Percentiles rank a stretch among this genome's conserved stretches.
These are phyloP conservation scores for Labrus mixtus DNA, from an alignment of 2,113 vertebrate species.

Conservation along the genomic window DNA sequence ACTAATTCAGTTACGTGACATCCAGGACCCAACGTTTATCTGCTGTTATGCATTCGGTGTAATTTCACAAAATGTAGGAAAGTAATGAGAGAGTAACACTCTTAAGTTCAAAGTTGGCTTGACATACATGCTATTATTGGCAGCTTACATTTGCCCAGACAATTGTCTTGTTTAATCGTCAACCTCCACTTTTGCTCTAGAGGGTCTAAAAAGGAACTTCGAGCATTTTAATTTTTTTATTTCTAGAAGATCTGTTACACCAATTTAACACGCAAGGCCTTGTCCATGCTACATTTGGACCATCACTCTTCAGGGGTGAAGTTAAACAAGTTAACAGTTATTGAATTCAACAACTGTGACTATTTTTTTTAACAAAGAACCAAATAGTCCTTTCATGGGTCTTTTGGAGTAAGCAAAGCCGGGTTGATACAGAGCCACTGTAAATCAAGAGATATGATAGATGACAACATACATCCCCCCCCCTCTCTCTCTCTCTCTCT, in stretches of 20 bases:
- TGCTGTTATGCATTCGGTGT: no score
- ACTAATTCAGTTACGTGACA: no score
- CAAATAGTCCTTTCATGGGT: not conserved
- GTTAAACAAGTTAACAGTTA: no score
- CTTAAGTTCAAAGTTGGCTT: not conserved
- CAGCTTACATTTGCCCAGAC: no score
- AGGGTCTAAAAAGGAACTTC: no score
- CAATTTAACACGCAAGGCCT: no score
- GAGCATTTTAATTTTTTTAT: no score
- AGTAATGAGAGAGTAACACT: not conserved
- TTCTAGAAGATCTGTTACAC: no score
- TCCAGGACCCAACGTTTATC: no score
- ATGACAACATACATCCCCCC: not conserved
- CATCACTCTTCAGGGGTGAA: not conserved
- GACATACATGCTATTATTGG: not conserved
- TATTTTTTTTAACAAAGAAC: not conserved
- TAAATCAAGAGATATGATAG: not conserved
- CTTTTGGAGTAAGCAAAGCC: not conserved
- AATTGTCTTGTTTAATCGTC: no score
- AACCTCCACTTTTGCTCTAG: no score
- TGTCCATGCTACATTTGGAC: no score
- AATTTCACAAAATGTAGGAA: not conserved
- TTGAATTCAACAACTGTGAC: not conserved
- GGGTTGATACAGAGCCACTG: constrained; percentile 5
- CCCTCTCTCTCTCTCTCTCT: not conserved